Evolutionary conservation across 2,797 vertebrate genomes (phyloP).

Genomic region (Ataeniobius toweri): DNA sequence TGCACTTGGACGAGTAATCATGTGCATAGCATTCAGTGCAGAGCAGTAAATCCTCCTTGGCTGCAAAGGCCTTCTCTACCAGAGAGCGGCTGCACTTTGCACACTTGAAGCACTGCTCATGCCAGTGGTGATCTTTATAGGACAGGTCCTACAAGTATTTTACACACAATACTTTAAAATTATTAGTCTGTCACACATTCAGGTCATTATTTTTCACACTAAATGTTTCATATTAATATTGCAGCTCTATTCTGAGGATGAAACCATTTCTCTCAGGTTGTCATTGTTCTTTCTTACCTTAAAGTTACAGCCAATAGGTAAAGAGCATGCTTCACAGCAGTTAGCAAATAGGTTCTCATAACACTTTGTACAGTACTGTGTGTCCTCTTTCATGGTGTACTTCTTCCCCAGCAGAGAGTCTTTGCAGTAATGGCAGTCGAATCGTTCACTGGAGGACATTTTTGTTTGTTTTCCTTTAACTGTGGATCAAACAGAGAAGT

Average conservation of each 20-base stretch:
- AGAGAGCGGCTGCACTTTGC: constrained; percentile 87
- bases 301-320: constrained; percentile 86
- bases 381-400: constrained; percentile 89
- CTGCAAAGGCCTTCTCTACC: constrained; percentile 94
- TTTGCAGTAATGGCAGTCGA: constrained; percentile 92
- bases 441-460: constrained; percentile 81
- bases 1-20: constrained; percentile 93
- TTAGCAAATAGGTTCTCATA: constrained; percentile 92
- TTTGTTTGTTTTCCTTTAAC: constrained; percentile 61
- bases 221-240: not conserved
- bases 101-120: constrained; percentile 93
- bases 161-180: constrained; percentile 11
- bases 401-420: constrained; percentile 90
- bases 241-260: not conserved
- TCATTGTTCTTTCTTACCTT: constrained; percentile 81
- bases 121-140: constrained; percentile 95
- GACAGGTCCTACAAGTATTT: constrained; percentile 86
- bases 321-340: constrained; percentile 89
- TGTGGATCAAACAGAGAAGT: constrained; percentile 55
- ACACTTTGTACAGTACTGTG: constrained; percentile 90
- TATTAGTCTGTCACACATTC: not conserved
- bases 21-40: constrained; percentile 92
- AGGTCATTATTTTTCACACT: not conserved
- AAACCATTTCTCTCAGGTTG: not conserved
- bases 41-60: constrained; percentile 90